Conservation (phyloP, 1,140 invertebrate genomes). For the Drosophila obscura region DNA sequence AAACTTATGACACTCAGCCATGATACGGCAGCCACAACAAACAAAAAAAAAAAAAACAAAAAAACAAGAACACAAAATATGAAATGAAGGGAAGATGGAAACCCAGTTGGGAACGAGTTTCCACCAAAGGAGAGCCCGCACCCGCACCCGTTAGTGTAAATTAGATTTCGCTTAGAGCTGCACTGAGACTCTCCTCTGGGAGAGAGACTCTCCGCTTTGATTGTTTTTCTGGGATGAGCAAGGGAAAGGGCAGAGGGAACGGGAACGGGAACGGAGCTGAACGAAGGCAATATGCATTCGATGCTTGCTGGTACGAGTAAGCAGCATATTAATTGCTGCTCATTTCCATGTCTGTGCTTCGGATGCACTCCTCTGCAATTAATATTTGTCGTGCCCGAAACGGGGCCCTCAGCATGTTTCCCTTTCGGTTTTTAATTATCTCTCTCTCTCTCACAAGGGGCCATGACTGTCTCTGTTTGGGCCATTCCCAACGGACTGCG, state of each 20-base stretch:
- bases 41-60: constrained; percentile 15
- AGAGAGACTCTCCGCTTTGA: constrained; percentile 39
- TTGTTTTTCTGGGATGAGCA: constrained; percentile 38
- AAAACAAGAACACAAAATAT: constrained; percentile 29
- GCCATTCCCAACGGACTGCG: neutral
- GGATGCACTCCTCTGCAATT: constrained; percentile 71
- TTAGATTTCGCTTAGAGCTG: constrained; percentile 74
- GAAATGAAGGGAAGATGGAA: constrained; percentile 34
- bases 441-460: constrained; percentile 55
- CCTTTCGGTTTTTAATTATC: constrained; percentile 64
- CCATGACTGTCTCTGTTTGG: constrained; percentile 40
- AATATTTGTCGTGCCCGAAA: constrained; percentile 73
- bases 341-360: constrained; percentile 63
- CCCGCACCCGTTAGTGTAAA: constrained; percentile 57
- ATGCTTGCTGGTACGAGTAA: neutral
- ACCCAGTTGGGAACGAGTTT: constrained; percentile 13
- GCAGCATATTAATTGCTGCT: constrained; percentile 75
- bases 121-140: constrained; percentile 16
- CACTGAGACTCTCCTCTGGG: neutral
- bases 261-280: neutral
- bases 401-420: constrained; percentile 27
- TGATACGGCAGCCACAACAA: constrained; percentile 61
- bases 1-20: constrained; percentile 79
- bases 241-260: constrained; percentile 2
- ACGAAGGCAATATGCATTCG: constrained; percentile 34